Conservation (phyloP, 2,888 invertebrate species). For the Ferdinandea cuprea region DNA sequence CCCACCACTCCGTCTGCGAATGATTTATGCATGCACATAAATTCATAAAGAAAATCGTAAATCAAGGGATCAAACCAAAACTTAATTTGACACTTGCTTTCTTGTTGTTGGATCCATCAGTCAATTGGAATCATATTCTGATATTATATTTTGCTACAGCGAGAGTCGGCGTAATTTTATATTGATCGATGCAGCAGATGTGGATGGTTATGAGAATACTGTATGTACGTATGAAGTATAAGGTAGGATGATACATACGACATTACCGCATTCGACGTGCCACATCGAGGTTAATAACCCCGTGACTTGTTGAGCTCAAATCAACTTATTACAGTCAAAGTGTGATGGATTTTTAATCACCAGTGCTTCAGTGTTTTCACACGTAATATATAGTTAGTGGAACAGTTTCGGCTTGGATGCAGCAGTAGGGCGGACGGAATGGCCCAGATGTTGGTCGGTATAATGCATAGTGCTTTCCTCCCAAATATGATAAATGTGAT, state of each 20-base stretch:
- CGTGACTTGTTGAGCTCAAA: too few species aligned
- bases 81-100: slow-evolving; percentile 35
- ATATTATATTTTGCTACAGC: neutral
- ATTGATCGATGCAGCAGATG: slow-evolving; percentile 10
- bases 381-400: slow-evolving; percentile 39
- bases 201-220: too few species aligned
- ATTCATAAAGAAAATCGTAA: neutral
- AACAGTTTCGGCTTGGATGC: slow-evolving; percentile 23
- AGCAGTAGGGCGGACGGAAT: slow-evolving; percentile 13
- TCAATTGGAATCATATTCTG: slow-evolving; percentile 10
- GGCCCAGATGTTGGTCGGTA: slow-evolving; percentile 7
- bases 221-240: too few species aligned
- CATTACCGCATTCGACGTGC: too few species aligned
- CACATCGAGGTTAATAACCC: too few species aligned
- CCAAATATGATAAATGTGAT: slow-evolving; percentile 34
- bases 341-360: slow-evolving; percentile 12
- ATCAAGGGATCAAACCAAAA: neutral
- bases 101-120: slow-evolving; percentile 20
- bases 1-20: too few species aligned
- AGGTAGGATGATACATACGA: too few species aligned
- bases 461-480: slow-evolving; percentile 25
- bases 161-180: neutral
- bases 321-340: too few species aligned
- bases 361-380: slow-evolving; percentile 17
- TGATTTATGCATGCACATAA: slow-evolving; percentile 47